Conservation (phyloP, 2,888 invertebrate genomes). For the Neria commutata region DNA sequence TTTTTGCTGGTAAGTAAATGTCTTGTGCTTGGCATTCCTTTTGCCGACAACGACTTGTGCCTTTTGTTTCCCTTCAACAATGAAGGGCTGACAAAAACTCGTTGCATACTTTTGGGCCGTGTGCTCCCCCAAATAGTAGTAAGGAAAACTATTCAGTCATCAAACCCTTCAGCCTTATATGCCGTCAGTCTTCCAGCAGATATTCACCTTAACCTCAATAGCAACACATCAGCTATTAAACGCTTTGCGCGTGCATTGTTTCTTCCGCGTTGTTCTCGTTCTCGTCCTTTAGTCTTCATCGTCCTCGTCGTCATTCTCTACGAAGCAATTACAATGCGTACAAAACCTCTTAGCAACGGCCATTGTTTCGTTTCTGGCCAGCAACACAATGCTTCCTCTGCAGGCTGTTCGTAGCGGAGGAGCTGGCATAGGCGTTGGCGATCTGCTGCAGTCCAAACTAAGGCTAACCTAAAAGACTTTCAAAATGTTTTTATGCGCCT, state of each 20-base stretch:
- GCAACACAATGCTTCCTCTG: background rate
- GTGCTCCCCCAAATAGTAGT: too few species aligned
- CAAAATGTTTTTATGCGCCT: background rate
- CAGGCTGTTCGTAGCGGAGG: background rate
- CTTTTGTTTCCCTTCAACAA: too few species aligned
- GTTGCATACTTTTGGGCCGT: too few species aligned
- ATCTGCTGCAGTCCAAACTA: too few species aligned
- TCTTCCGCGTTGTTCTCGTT: background rate
- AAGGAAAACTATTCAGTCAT: too few species aligned
- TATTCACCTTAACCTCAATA: conserved; percentile 3
- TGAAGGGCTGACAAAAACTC: too few species aligned
- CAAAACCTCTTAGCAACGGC: conserved; percentile 1
- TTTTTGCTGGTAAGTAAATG: too few species aligned
- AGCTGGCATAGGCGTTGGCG: background rate
- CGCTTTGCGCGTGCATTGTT: background rate
- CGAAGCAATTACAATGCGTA: background rate
- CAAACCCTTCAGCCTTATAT: background rate
- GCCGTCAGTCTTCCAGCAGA: background rate
- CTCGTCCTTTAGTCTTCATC: too few species aligned
- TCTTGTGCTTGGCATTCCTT: too few species aligned
- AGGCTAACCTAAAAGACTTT: background rate
- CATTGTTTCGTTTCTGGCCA: too few species aligned
- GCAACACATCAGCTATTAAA: background rate
- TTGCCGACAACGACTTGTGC: too few species aligned
- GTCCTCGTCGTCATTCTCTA: too few species aligned